Conservation (phyloP, 35 echinoderm and acorn worm species). For the Heliocidaris tuberculata region DNA sequence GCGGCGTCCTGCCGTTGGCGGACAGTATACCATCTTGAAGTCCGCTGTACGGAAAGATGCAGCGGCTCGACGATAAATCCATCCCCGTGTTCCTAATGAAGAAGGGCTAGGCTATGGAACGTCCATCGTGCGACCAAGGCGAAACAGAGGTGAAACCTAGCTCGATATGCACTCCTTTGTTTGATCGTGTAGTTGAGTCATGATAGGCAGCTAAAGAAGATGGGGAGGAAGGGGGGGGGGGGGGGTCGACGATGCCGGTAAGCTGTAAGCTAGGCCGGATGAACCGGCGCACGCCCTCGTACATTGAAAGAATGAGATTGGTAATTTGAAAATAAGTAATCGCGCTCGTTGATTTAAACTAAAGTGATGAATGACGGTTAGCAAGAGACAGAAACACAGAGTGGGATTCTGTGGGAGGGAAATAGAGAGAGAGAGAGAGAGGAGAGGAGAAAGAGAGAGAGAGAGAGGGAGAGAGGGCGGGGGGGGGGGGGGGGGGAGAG, state of each 20-base stretch:
- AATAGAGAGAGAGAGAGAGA: too few relatives aligned
- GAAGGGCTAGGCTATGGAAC: neutral
- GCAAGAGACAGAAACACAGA: too few relatives aligned
- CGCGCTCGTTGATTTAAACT: too few relatives aligned
- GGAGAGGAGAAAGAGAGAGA: too few relatives aligned
- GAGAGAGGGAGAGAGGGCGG: too few relatives aligned
- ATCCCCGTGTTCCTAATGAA: neutral
- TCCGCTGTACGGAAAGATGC: neutral
- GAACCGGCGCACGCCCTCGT: neutral
- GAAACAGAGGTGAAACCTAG: neutral
- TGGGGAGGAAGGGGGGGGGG: neutral
- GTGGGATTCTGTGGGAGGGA: too few relatives aligned
- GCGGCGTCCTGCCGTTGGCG: neutral
- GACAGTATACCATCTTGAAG: neutral
- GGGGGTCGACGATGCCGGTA: neutral
- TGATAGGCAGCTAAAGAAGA: neutral
- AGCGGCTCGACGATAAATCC: neutral
- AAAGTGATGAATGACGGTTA: too few relatives aligned
- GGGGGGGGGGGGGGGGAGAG: neutral
- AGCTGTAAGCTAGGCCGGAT: too few relatives aligned
- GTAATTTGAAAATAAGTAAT: too few relatives aligned
- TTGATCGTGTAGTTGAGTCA: constrained; percentile 2
- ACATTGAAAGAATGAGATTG: too few relatives aligned
- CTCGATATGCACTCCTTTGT: constrained; percentile 2
- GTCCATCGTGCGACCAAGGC: neutral